Evolutionary conservation across 2,797 vertebrate genomes (phyloP).

Genomic region (Poecilia velifera): DNA sequence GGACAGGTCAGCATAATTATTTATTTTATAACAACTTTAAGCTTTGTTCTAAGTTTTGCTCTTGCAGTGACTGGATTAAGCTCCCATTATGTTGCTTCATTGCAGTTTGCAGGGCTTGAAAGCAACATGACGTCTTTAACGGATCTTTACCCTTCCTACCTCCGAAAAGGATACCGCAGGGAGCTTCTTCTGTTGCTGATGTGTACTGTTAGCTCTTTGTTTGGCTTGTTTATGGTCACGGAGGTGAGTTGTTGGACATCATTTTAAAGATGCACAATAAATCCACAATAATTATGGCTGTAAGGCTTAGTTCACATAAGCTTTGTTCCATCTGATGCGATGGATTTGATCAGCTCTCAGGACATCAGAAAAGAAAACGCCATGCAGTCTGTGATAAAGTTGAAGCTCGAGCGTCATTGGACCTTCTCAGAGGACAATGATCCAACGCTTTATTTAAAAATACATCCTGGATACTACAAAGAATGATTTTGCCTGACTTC

Average conservation of each 20-base stretch:
- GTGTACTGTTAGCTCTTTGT: conserved; percentile 74
- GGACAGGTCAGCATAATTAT: conserved; percentile 64
- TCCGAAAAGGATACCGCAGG: conserved; percentile 80
- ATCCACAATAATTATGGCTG: background rate
- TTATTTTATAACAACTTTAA: background rate
- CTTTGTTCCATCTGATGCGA: background rate
- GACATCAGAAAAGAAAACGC: background rate
- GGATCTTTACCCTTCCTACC: conserved; percentile 84
- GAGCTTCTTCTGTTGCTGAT: conserved; percentile 84
- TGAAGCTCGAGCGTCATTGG: background rate
- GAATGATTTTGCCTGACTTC: background rate
- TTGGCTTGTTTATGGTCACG: conserved; percentile 85
- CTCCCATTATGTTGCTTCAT: conserved; percentile 17
- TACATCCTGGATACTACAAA: background rate
- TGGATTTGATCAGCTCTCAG: background rate
- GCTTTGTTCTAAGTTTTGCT: background rate
- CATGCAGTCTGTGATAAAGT: background rate
- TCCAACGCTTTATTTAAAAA: background rate
- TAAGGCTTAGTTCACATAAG: background rate
- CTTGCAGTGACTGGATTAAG: background rate
- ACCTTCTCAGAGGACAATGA: background rate
- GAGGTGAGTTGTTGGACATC: conserved; percentile 77
- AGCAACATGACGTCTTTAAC: conserved; percentile 87
- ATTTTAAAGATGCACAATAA: background rate
- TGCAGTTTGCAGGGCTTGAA: conserved; percentile 89